Conservation (phyloP, 2,113 vertebrate species). For the Nothocercus julius region DNA sequence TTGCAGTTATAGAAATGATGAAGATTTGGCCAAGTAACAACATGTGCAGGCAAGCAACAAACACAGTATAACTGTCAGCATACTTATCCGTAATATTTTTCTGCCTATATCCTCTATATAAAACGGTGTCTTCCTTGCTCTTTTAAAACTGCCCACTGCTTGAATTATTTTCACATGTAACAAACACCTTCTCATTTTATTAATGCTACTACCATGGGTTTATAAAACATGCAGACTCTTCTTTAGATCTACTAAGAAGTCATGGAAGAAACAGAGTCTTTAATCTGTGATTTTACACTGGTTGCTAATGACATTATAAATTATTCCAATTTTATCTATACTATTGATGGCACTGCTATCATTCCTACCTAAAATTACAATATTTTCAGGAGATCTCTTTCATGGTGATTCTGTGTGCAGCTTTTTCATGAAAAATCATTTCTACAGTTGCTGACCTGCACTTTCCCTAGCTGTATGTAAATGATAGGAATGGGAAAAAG, state of each 20-base stretch:
- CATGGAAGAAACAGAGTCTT: neutral
- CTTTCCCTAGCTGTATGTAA: neutral
- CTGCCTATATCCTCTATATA: neutral
- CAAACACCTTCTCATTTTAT: neutral
- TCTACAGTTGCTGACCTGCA: neutral
- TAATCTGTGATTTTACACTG: neutral
- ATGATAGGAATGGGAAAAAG: neutral
- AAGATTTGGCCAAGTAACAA: neutral
- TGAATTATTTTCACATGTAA: neutral
- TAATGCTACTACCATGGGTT: neutral
- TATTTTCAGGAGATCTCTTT: neutral
- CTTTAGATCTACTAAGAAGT: neutral
- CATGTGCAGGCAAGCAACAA: neutral
- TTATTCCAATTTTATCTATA: neutral
- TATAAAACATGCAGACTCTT: neutral
- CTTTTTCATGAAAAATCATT: neutral
- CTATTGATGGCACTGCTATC: neutral
- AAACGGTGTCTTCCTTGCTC: neutral
- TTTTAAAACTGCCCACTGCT: neutral
- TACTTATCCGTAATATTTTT: neutral
- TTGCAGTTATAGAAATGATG: neutral
- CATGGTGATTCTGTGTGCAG: neutral
- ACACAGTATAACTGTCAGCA: neutral
- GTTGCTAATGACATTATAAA: neutral
- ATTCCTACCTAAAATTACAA: neutral